These are phyloP conservation scores for Cavia aperea DNA, from an alignment of 2,113 vertebrate genomes.

Conservation along the genomic window DNA sequence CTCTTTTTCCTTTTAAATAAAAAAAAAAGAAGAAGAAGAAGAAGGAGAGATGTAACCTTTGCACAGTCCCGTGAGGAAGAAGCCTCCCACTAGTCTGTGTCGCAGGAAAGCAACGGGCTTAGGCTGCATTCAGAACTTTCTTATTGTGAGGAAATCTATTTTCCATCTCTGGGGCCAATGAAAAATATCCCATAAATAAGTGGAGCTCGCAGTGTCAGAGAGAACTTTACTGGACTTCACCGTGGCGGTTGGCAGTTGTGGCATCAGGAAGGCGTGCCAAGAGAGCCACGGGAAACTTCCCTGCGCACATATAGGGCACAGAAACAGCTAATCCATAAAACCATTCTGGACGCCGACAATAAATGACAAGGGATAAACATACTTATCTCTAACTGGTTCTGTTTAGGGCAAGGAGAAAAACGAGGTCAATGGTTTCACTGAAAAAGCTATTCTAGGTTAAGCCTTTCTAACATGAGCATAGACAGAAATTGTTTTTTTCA, in stretches of 20 bases:
- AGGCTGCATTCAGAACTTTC: neutral
- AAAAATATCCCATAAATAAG: neutral
- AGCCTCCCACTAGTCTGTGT: neutral
- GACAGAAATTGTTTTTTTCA: slow-evolving; percentile 64
- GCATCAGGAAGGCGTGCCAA: slow-evolving; percentile 18
- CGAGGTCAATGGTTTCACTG: slow-evolving; percentile 67
- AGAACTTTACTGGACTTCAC: too few relatives aligned
- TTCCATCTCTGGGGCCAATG: neutral
- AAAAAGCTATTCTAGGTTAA: slow-evolving; percentile 68
- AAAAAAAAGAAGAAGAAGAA: too few relatives aligned
- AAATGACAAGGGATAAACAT: slow-evolving; percentile 59
- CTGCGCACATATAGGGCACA: neutral
- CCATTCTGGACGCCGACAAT: slow-evolving; percentile 4
- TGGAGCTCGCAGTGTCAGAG: neutral
- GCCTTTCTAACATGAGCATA: slow-evolving; percentile 63
- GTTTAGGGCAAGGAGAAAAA: slow-evolving; percentile 63
- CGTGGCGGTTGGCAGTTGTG: neutral
- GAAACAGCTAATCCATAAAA: slow-evolving; percentile 35
- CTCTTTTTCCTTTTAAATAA: too few relatives aligned
- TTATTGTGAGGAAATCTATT: slow-evolving; percentile 21
- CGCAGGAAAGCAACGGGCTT: neutral
- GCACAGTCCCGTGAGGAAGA: neutral
- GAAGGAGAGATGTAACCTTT: neutral
- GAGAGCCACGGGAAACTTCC: slow-evolving; percentile 23
- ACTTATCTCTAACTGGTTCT: slow-evolving; percentile 58